Percentiles rank a stretch among this genome's conserved stretches.
phyloP scores from a whole-genome alignment of 2,888 invertebrate genomes.

The Eupithecia dodoneata region DNA sequence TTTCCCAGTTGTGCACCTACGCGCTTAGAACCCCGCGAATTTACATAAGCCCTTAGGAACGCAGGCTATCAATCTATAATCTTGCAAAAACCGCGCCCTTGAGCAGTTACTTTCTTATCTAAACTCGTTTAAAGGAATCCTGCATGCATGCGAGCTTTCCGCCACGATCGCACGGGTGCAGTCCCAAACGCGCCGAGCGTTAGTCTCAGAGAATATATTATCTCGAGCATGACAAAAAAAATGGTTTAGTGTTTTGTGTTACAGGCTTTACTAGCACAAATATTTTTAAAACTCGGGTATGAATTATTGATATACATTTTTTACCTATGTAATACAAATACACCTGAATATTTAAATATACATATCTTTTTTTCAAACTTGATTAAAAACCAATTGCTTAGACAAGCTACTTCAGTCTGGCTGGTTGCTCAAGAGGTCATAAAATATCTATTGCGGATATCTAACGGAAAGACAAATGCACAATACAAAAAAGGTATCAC shows the following conservation, averaged over 20 bases:
- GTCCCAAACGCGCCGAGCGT: constrained; percentile 14
- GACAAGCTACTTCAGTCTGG: too few species aligned
- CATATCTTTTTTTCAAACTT: too few species aligned
- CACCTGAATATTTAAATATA: too few species aligned
- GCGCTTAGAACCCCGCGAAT: not conserved
- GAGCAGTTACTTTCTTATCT: constrained; percentile 45
- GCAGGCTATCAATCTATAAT: constrained; percentile 31
- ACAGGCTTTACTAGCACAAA: not conserved
- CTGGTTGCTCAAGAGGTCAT: too few species aligned
- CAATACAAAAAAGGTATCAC: too few species aligned
- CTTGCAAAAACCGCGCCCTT: constrained; percentile 43
- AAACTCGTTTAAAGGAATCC: constrained; percentile 47
- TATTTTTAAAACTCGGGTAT: too few species aligned
- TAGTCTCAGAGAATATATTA: not conserved
- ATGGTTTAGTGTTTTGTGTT: not conserved
- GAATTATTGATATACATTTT: too few species aligned
- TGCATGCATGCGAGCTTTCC: constrained; percentile 43
- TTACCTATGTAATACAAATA: too few species aligned
- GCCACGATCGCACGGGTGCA: constrained; percentile 37
- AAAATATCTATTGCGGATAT: too few species aligned
- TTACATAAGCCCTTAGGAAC: not conserved
- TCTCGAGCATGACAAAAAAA: not conserved
- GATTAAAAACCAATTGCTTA: not conserved
- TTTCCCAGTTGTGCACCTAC: not conserved
- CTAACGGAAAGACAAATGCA: too few species aligned